Percentiles rank a stretch among this genome's conserved stretches.
Evolutionary conservation across 2,113 vertebrate species (phyloP).

Genomic region (Progne subis): DNA sequence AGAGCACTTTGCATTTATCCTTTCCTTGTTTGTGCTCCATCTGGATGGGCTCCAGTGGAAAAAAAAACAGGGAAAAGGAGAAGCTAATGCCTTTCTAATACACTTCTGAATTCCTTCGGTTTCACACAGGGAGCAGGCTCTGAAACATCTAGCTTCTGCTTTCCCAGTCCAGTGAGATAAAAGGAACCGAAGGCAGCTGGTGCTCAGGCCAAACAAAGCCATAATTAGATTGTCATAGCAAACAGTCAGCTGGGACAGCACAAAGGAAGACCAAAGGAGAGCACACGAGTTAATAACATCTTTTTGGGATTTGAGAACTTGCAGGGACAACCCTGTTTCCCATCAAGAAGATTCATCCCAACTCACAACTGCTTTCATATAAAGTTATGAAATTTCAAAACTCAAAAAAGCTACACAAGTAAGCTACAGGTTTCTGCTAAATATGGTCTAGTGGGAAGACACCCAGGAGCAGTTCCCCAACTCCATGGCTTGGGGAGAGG

Average conservation of each 20-base stretch:
- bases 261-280: not conserved
- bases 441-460: not conserved
- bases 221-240: constrained; percentile 36
- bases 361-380: not conserved
- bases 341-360: not conserved
- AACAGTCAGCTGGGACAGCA: constrained; percentile 2
- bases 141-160: not conserved
- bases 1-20: constrained; percentile 46
- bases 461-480: not conserved
- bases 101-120: not conserved
- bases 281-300: not conserved
- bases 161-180: not conserved
- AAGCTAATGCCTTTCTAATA: constrained; percentile 52
- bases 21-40: constrained; percentile 68
- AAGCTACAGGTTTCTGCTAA: constrained; percentile 12
- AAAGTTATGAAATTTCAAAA: not conserved
- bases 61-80: not conserved
- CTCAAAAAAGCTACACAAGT: not conserved
- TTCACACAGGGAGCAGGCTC: not conserved
- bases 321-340: not conserved
- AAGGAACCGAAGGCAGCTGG: not conserved
- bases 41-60: constrained; percentile 55
- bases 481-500: not conserved
- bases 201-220: not conserved
- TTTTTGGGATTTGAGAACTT: not conserved